Evolutionary conservation across 2,888 invertebrate species (phyloP).

Genomic region (Labia minor): DNA sequence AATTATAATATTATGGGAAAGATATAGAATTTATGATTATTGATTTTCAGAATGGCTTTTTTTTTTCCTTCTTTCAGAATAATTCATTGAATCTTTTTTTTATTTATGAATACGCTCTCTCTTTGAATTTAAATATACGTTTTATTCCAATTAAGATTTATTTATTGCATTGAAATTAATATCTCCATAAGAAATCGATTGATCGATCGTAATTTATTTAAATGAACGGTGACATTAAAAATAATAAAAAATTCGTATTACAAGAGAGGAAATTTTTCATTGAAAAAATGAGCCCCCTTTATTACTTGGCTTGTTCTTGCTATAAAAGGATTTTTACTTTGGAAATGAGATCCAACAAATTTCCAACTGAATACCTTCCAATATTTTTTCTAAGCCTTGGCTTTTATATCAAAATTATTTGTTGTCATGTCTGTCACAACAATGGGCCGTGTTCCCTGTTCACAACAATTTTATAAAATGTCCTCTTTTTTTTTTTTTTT

Average conservation of each 20-base stretch:
- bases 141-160: constrained; percentile 2
- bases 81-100: constrained; percentile 7
- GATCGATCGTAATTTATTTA: not conserved
- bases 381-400: constrained; percentile 1
- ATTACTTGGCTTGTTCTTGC: not conserved
- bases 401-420: constrained; percentile 13
- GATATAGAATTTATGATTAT: not conserved
- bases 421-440: constrained; percentile 13
- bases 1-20: not conserved
- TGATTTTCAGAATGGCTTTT: not conserved
- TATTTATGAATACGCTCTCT: not conserved
- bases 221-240: not conserved
- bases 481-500: not conserved
- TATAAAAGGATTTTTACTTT: not conserved
- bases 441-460: not conserved
- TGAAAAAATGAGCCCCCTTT: not conserved
- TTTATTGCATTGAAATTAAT: not conserved
- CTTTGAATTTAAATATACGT: not conserved
- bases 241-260: constrained; percentile 8
- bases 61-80: constrained; percentile 6
- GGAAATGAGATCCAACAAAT: constrained; percentile 2
- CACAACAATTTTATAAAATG: not conserved
- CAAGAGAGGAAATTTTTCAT: not conserved
- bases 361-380: constrained; percentile 13
- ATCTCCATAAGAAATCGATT: not conserved